These are phyloP conservation scores for Diachasmimorpha longicaudata DNA, from an alignment of 1,140 invertebrate genomes.

Conservation along the genomic window DNA sequence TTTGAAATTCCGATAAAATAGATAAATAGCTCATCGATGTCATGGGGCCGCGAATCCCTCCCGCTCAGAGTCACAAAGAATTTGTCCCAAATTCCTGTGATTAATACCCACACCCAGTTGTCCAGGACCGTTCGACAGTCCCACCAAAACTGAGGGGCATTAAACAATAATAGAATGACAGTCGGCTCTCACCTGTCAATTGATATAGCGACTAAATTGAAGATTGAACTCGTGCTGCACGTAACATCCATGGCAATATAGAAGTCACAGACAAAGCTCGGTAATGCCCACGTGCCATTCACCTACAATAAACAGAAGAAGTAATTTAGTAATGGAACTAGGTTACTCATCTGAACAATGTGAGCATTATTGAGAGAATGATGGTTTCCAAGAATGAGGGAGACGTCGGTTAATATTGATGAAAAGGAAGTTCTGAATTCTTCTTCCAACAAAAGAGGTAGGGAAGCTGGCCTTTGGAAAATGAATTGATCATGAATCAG, in stretches of 20 bases:
- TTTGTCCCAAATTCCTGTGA: too few species aligned
- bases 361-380: too few species aligned
- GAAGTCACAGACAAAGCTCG: slow-evolving; percentile 93
- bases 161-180: not conserved
- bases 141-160: too few species aligned
- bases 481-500: not conserved
- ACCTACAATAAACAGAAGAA: slow-evolving; percentile 66
- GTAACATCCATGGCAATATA: slow-evolving; percentile 99
- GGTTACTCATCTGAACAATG: too few species aligned
- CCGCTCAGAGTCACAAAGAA: too few species aligned
- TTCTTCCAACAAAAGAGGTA: not conserved
- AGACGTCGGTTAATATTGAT: not conserved
- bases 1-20: too few species aligned
- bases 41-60: too few species aligned
- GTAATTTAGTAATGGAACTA: too few species aligned
- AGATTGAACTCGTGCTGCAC: slow-evolving; percentile 98
- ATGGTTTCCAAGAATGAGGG: not conserved
- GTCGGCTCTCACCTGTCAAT: slow-evolving; percentile 88
- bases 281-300: slow-evolving; percentile 85
- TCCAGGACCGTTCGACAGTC: not conserved
- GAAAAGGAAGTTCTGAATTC: not conserved
- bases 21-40: too few species aligned
- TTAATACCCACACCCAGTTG: not conserved
- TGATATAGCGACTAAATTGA: slow-evolving; percentile 97
- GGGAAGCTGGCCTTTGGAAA: not conserved